Percentiles rank a stretch among this genome's conserved stretches.
phyloP scores from a whole-genome alignment of 2,888 invertebrate genomes.

The Nysson spinosus region DNA sequence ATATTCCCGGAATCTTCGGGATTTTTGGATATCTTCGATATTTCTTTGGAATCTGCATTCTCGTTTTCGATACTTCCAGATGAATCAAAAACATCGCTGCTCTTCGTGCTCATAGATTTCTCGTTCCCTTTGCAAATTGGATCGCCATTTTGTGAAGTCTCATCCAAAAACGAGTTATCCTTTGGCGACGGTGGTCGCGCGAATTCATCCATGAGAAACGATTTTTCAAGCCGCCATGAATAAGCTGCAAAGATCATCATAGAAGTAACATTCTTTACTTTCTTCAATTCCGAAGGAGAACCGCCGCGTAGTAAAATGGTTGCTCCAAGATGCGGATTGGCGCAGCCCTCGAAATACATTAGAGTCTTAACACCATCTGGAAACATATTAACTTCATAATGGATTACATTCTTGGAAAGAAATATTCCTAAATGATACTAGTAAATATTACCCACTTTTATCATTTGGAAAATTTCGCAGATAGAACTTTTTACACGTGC shows the following conservation, averaged over 20 bases:
- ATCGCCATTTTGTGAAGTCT: slow-evolving; percentile 61
- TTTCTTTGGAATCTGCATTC: slow-evolving; percentile 13
- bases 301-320: slow-evolving; percentile 92
- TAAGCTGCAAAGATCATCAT: slow-evolving; percentile 91
- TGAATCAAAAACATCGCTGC: slow-evolving; percentile 11
- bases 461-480: slow-evolving; percentile 80
- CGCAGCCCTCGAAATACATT: slow-evolving; percentile 96
- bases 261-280: slow-evolving; percentile 90
- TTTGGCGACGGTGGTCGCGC: slow-evolving; percentile 84
- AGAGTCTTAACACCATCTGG: slow-evolving; percentile 87
- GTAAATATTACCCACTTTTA: slow-evolving; percentile 73
- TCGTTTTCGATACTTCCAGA: slow-evolving; percentile 69
- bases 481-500: slow-evolving; percentile 90
- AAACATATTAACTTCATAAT: too few relatives aligned
- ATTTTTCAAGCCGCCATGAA: slow-evolving; percentile 94
- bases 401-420: too few relatives aligned
- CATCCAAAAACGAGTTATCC: slow-evolving; percentile 78
- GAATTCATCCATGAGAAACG: slow-evolving; percentile 93
- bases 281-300: slow-evolving; percentile 84
- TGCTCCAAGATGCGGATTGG: slow-evolving; percentile 89
- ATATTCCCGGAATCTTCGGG: slow-evolving; percentile 20
- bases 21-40: slow-evolving; percentile 24
- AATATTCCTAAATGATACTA: too few relatives aligned
- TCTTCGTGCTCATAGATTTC: slow-evolving; percentile 47
- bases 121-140: slow-evolving; percentile 46